Evolutionary conservation across 2,113 vertebrate species (phyloP).

Genomic region (Archilochus colubris): DNA sequence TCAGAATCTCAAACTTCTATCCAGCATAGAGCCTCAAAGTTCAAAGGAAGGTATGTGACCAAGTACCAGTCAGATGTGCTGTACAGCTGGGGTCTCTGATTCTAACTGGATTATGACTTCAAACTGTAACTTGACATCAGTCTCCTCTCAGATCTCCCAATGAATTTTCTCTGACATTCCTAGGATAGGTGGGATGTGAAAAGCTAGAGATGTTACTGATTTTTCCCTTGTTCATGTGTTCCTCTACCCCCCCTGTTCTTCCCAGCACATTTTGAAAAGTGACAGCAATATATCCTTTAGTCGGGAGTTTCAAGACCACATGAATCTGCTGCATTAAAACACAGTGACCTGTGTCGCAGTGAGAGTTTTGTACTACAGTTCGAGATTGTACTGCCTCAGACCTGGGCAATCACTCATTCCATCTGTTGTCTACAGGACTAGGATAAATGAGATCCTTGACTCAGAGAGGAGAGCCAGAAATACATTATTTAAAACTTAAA

Average conservation of each 20-base stretch:
- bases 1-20: too few species aligned
- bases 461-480: background rate
- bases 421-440: background rate
- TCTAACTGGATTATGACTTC: background rate
- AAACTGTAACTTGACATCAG: background rate
- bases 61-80: background rate
- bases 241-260: background rate
- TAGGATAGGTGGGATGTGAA: background rate
- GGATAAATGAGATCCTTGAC: background rate
- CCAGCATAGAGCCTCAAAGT: background rate
- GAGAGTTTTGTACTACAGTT: too few species aligned
- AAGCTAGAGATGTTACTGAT: background rate
- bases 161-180: background rate
- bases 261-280: background rate
- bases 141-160: background rate
- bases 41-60: background rate
- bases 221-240: background rate
- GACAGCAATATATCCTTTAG: background rate
- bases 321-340: background rate
- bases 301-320: background rate
- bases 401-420: background rate
- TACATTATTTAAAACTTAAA: constrained; percentile 41
- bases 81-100: background rate
- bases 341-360: rapidly evolving
- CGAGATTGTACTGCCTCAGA: too few species aligned